Evolutionary conservation across 2,888 invertebrate genomes (phyloP).

Genomic region (Rotaria sp.): DNA sequence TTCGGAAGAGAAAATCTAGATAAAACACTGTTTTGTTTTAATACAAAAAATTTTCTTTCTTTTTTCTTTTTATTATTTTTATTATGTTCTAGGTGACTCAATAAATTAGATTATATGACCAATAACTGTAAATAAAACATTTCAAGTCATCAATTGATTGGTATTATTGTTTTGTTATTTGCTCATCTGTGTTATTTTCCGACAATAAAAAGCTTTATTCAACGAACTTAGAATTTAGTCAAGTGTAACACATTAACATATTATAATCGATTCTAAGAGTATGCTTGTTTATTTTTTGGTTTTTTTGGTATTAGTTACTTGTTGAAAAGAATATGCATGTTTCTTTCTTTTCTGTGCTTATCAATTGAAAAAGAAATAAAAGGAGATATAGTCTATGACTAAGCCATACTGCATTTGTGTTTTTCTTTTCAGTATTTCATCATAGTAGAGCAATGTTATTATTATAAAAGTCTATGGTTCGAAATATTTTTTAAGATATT

Average conservation of each 20-base stretch:
- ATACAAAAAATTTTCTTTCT: background rate
- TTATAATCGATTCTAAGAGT: background rate
- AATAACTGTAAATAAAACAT: background rate
- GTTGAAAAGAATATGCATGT: background rate
- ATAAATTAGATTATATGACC: background rate
- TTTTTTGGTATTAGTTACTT: background rate
- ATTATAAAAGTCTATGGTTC: no score
- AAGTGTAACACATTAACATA: background rate
- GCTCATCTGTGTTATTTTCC: background rate
- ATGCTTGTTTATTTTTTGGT: background rate
- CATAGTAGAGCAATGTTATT: background rate
- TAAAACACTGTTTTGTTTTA: no score
- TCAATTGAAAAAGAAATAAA: background rate
- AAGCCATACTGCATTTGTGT: background rate
- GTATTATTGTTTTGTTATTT: background rate
- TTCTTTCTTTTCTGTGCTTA: background rate
- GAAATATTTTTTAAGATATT: no score
- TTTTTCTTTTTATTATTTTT: background rate
- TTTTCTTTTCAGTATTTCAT: background rate
- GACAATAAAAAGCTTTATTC: background rate
- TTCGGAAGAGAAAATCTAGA: no score
- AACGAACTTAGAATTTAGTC: background rate
- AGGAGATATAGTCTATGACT: background rate
- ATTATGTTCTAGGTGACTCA: background rate
- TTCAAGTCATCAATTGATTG: background rate